Conservation (phyloP, 2,888 invertebrate genomes). For the Dicroscelio sp. region DNA sequence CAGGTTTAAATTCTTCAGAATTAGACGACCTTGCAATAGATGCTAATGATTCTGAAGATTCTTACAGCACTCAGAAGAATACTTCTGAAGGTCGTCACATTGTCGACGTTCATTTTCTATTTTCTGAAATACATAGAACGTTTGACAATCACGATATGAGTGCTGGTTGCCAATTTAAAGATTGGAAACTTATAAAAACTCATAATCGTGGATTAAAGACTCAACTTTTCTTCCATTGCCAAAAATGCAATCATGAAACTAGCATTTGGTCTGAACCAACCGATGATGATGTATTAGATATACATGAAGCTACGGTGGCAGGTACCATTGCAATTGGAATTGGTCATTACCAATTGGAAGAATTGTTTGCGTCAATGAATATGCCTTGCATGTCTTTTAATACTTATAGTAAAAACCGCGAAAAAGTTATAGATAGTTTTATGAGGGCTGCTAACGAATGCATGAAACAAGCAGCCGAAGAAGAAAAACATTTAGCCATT, state of each 20-base stretch:
- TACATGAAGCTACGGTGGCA: background rate
- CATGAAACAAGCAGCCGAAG: constrained; percentile 62
- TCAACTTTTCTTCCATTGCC: constrained; percentile 1
- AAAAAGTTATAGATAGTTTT: background rate
- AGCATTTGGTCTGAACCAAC: constrained; percentile 70
- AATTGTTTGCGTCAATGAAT: no score
- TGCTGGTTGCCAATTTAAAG: background rate
- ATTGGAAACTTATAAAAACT: background rate
- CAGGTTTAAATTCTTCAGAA: no score
- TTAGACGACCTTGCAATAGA: no score
- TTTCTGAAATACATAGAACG: no score
- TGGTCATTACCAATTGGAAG: no score
- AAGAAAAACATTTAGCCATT: constrained; percentile 63
- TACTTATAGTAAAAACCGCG: constrained; percentile 14
- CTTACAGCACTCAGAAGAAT: no score
- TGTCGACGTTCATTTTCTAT: no score
- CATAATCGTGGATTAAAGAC: background rate
- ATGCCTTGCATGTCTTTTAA: background rate
- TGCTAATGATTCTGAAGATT: no score
- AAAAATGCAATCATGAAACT: no score
- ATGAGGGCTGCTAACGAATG: background rate
- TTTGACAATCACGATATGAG: no score
- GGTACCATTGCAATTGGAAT: no score
- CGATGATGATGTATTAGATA: background rate
- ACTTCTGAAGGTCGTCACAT: no score